Evolutionary conservation across 37 sponge, comb jelly and placozoan genomes (phyloP).

Genomic region (Spongilla lacustris): DNA sequence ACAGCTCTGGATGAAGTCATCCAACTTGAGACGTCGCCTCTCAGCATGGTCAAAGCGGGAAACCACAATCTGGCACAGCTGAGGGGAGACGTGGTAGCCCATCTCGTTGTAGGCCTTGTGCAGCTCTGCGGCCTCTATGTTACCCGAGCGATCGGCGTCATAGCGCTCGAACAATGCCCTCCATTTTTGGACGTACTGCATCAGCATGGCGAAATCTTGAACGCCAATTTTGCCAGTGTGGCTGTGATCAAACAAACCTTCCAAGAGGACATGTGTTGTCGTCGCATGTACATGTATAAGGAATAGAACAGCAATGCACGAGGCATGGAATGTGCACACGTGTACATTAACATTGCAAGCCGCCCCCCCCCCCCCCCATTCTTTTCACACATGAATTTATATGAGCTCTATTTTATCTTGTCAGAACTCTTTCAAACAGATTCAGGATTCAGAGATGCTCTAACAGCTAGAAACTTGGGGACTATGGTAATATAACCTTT

Average conservation of each 20-base stretch:
- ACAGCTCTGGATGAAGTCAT: constrained; percentile 89
- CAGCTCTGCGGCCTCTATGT: constrained; percentile 78
- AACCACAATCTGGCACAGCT: constrained; percentile 74
- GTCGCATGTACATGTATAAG: not conserved
- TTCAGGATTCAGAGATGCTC: no score
- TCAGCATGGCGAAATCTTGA: constrained; percentile 68
- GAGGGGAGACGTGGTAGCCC: constrained; percentile 68
- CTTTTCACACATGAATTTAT: no score
- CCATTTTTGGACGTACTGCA: constrained; percentile 88
- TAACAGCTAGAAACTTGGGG: no score
- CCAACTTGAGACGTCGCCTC: constrained; percentile 61
- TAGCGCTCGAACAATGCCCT: constrained; percentile 77
- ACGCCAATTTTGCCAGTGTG: constrained; percentile 81
- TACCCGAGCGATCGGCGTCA: constrained; percentile 81
- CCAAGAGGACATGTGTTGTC: not conserved
- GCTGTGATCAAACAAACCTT: constrained; percentile 77
- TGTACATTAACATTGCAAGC: no score
- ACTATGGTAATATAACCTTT: no score
- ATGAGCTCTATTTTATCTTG: no score
- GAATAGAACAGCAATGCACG: no score
- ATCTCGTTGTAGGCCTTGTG: constrained; percentile 81
- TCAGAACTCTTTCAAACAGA: no score
- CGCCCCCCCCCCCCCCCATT: no score
- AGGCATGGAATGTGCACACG: no score
- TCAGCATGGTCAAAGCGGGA: constrained; percentile 56